Evolutionary conservation across 2,113 vertebrate species (phyloP).

Genomic region (Gymnobelideus leadbeateri): DNA sequence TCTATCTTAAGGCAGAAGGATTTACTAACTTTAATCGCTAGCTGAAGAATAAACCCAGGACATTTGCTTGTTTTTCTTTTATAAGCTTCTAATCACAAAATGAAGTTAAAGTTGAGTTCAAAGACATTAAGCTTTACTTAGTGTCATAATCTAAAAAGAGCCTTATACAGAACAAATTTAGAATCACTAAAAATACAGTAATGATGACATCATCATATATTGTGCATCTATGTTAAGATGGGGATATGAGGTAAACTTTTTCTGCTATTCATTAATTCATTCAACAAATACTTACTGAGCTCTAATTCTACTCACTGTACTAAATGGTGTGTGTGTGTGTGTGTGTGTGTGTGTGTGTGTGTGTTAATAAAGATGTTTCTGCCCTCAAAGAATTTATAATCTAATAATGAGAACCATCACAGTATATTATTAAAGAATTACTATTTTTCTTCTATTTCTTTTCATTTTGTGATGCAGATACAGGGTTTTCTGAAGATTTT

Average conservation of each 20-base stretch:
- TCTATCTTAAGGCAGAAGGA: not conserved
- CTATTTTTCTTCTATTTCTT: not conserved
- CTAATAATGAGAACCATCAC: not conserved
- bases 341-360: not conserved
- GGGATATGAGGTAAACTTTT: not conserved
- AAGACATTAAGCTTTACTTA: not conserved
- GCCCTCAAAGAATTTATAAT: not conserved
- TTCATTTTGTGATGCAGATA: not conserved
- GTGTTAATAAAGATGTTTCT: not conserved
- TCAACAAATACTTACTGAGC: not conserved
- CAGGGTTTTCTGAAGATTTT: not conserved
- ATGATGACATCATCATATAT: not conserved
- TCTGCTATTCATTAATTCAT: not conserved
- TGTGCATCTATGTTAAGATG: not conserved
- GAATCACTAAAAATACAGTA: not conserved
- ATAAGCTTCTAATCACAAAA: not conserved
- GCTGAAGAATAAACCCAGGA: not conserved
- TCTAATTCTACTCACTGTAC: not conserved
- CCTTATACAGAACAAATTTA: not conserved
- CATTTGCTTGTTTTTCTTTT: not conserved
- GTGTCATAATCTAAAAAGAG: not conserved
- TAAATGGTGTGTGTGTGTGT: not conserved
- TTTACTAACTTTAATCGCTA: conserved; percentile 12
- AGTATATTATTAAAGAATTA: not conserved
- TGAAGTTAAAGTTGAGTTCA: not conserved